Evolutionary conservation across 2,113 vertebrate species (phyloP), one percentile per base, ranked within the genome.

Genomic region (Phyllostomus hastatus): DNA sequence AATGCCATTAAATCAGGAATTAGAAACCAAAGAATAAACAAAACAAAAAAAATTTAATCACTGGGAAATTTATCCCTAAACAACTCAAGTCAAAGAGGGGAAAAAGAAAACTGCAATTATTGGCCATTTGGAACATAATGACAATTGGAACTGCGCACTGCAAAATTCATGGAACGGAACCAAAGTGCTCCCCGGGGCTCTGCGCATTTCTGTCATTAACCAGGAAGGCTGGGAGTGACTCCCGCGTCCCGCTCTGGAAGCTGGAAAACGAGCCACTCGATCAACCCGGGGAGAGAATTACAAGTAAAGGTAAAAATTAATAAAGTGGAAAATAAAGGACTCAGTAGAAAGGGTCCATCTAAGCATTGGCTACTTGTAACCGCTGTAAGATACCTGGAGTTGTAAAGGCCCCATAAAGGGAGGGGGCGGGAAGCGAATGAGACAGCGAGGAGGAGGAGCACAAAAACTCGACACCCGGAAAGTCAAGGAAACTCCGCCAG

Each of bases 31-130:
- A 83, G 26, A 24, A 79, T 59, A 86, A 91, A 85, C 7, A 14
- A 59, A 50, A 43, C 43, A 43, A 43, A 8, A 67, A 38, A 83
- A 92, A 57, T 41, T 19, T 73, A 90, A 78, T 84, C 78, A 61
- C 52, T 85, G 88, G 59, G 66, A 94, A 91, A 95, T 75, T 16
- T 81, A 76, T 93, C 80, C 41, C 78, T 84, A 88, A 97, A 59
- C 93, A 92, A 86, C 16, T 19, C 4, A 9, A 50, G 38, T 92
- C 85, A 70, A 72, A 83, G 54, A 66, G 73, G 20, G 43, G 17
- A 81, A 75, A 76, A 15, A 16, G 14, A 54, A 89, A 88, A 86
- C 20, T 35, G 8, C 92, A 48, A 46, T 93, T 73, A 72, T 0
- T 26, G 31, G 33, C 82, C 54, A 61, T 54, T 91, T 38, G 31